Conservation (phyloP, 2,113 vertebrate species). For the Labeo catla region DNA sequence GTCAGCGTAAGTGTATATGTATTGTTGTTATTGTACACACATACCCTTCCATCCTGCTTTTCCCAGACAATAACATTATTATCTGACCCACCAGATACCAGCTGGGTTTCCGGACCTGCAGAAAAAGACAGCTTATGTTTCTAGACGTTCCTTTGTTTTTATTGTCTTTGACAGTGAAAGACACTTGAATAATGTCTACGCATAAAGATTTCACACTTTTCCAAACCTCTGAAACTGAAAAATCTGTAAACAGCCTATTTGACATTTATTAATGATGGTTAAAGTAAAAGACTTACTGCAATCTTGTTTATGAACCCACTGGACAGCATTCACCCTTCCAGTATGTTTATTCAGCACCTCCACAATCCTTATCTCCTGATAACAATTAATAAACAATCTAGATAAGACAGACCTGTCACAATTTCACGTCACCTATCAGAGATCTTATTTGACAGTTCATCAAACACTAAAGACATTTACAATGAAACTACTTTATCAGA, state of each 20-base stretch:
- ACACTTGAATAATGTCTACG: not conserved
- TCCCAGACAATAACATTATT: conserved; percentile 88
- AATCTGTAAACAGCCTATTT: not conserved
- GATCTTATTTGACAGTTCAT: not conserved
- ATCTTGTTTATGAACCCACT: conserved; percentile 83
- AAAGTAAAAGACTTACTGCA: conserved; percentile 79
- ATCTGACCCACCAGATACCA: conserved; percentile 94
- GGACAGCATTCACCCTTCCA: conserved; percentile 86
- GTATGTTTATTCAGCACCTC: conserved; percentile 85
- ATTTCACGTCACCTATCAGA: not conserved
- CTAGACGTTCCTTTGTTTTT: not conserved
- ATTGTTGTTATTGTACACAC: not conserved
- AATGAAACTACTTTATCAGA: not conserved
- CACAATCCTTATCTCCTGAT: conserved; percentile 73
- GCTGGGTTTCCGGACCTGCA: conserved; percentile 81
- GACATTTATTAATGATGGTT: no score
- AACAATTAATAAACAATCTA: conserved; percentile 42
- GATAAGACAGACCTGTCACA: not conserved
- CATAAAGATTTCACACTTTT: not conserved
- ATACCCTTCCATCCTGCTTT: conserved; percentile 80
- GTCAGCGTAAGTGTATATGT: not conserved
- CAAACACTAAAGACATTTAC: not conserved
- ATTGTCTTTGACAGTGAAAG: not conserved
- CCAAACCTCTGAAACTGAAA: no score
- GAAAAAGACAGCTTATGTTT: not conserved